phyloP scores from a whole-genome alignment of 2,888 invertebrate species.

The Maniola hyperantus region DNA sequence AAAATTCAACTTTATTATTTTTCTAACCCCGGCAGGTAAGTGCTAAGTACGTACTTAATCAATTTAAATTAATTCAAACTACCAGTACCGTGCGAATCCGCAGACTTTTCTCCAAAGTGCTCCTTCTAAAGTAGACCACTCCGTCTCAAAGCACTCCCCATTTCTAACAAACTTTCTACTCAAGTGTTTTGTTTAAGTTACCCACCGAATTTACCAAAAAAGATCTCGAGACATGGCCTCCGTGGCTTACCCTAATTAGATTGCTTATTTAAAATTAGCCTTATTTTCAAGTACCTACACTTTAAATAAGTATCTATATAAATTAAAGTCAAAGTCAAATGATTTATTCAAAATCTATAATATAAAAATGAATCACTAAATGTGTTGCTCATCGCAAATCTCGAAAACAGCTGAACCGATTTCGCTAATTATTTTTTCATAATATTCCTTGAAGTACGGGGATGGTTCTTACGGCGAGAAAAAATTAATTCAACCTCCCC shows the following conservation, averaged over 20 bases:
- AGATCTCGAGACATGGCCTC: slow-evolving; percentile 15
- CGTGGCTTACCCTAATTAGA: slow-evolving; percentile 18
- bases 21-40: slow-evolving; percentile 7
- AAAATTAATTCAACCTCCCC: too few species aligned
- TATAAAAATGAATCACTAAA: too few species aligned
- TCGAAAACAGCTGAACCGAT: too few species aligned
- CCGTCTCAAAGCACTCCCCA: slow-evolving; percentile 32
- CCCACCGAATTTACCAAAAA: slow-evolving; percentile 26
- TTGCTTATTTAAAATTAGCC: slow-evolving; percentile 16
- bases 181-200: slow-evolving; percentile 33
- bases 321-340: too few species aligned
- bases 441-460: too few species aligned
- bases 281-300: slow-evolving; percentile 4
- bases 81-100: slow-evolving; percentile 15
- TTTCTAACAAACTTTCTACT: slow-evolving; percentile 33
- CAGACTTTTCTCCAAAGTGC: slow-evolving; percentile 28
- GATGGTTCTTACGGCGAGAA: too few species aligned
- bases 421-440: too few species aligned
- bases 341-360: too few species aligned
- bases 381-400: too few species aligned
- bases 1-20: background rate
- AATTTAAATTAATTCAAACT: slow-evolving; percentile 26
- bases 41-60: slow-evolving; percentile 21
- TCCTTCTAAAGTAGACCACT: slow-evolving; percentile 35
- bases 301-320: background rate